These are phyloP conservation scores for Saimiri boliviensis DNA, from an alignment of 2,113 vertebrate species.

Conservation along the genomic window DNA sequence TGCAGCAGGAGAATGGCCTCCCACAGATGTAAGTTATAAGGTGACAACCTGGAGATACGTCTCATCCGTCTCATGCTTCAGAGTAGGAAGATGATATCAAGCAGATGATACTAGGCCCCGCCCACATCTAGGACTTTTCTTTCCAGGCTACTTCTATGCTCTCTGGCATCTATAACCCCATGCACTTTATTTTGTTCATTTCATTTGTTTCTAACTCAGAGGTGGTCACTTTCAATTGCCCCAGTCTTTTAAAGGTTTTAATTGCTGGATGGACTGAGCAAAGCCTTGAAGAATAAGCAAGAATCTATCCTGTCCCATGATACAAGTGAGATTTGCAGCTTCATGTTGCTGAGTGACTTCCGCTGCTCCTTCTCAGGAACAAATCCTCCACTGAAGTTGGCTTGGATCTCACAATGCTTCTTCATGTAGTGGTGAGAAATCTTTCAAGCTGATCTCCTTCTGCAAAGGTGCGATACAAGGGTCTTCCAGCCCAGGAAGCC, in stretches of 20 bases:
- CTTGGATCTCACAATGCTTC: neutral
- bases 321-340: neutral
- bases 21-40: rapidly evolving
- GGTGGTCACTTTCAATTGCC: neutral
- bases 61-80: neutral
- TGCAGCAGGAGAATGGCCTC: neutral
- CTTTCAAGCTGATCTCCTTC: neutral
- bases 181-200: neutral
- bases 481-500: neutral
- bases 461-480: rapidly evolving
- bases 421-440: neutral
- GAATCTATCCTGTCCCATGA: neutral
- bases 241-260: neutral
- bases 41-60: neutral
- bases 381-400: neutral
- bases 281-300: neutral
- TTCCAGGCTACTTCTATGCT: neutral
- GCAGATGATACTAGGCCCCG: neutral
- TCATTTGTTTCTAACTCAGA: neutral
- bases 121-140: neutral
- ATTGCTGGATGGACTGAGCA: neutral
- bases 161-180: too few relatives aligned
- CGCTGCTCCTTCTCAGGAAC: neutral
- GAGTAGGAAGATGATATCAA: neutral
- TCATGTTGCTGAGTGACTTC: neutral